Evolutionary conservation across 2,888 invertebrate species (phyloP).

Genomic region (Petrophora chlorosata): DNA sequence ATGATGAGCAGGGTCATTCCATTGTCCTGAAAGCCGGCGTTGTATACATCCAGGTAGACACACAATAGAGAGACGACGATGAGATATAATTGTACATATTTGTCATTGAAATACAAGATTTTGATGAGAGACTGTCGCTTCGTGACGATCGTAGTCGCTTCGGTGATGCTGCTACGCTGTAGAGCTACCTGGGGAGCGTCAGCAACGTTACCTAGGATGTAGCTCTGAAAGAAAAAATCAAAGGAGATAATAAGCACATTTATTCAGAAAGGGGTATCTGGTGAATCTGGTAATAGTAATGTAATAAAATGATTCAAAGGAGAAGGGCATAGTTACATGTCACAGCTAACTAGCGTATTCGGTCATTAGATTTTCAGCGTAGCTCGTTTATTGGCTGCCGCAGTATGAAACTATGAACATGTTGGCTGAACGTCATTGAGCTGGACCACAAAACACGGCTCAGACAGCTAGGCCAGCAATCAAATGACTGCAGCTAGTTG

Average conservation of each 20-base stretch:
- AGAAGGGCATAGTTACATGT: no score
- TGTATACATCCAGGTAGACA: slow-evolving; percentile 61
- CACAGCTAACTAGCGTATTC: no score
- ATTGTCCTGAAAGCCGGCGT: slow-evolving; percentile 66
- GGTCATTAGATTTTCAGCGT: no score
- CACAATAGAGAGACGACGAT: slow-evolving; percentile 55
- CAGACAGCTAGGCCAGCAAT: no score
- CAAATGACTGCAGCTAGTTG: no score
- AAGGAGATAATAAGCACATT: background rate
- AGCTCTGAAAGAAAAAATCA: slow-evolving; percentile 44
- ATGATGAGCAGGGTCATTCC: slow-evolving; percentile 40
- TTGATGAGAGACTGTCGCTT: slow-evolving; percentile 38
- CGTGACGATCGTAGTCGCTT: slow-evolving; percentile 17
- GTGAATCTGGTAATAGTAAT: no score
- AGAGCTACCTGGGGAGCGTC: slow-evolving; percentile 26
- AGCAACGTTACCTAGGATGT: slow-evolving; percentile 45
- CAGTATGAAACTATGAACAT: no score
- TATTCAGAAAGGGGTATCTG: no score
- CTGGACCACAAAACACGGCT: no score
- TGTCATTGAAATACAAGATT: slow-evolving; percentile 47
- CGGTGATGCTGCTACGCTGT: slow-evolving; percentile 23
- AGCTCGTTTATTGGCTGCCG: no score
- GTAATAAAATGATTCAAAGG: no score
- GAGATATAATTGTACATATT: slow-evolving; percentile 51
- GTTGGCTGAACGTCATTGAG: no score